Evolutionary conservation across 2,888 invertebrate genomes (phyloP), one percentile per base, ranked within the genome.

Genomic region (Luperina nickerlii): DNA sequence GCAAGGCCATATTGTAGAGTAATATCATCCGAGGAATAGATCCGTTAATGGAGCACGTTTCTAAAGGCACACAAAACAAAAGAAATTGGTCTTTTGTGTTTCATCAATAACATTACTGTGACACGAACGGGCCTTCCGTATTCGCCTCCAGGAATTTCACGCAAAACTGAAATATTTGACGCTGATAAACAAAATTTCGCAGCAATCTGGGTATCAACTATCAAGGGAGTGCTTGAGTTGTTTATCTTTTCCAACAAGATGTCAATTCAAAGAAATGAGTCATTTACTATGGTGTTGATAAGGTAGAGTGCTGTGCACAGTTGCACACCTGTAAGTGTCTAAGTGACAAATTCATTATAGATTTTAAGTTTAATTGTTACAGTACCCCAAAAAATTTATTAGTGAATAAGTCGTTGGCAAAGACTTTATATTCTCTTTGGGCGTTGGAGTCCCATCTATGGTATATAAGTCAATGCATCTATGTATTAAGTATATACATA

Each of bases 1-100:
- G 24, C 60, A 73, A 76, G 66, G 75, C 71, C 24, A 24, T 3
- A 67, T 54, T n/a, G n/a, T n/a, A 71, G 72, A 69, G 87, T 86
- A 81, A 87, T 86, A 84, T 79, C 63, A 87, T 82, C 70, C 54
- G 38, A 78, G 66, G 48, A 77, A 76, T n/a, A 68, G 42, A 77
- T 82, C 51, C 67, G 27, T 79, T 86, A 87, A 82, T 79, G 78
- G 71, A 74, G 51, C 78, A 60, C 67, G 76, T 75, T 77, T 60
- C 78, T 79, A 65, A 78, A 81, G 66, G n/a, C 60, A 20, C 60
- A 76, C 75, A 42, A 78, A 67, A 88, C 81, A 86, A 86, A 84
- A 77, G 81, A 84, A 75, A 70, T 27, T 51, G 60, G 57, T 76
- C 74, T 80, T 86, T 84, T 87, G 84, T 88, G 68, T 80, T 77